phyloP scores from a whole-genome alignment of 2,888 invertebrate genomes.

The Aphodius granarius region DNA sequence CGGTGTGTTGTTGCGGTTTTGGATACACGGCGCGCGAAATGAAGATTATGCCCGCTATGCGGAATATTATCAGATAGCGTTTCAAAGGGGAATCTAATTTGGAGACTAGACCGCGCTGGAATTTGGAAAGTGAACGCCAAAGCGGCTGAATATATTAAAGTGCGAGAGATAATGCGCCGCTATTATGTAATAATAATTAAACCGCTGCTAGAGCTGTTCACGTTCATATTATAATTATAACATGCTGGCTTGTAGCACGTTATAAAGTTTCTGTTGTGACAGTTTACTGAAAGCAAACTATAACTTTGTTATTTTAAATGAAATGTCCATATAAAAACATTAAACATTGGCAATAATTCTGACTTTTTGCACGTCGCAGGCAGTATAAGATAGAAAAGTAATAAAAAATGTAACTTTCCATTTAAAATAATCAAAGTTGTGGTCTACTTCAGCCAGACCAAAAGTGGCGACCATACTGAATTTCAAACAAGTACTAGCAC shows the following conservation, averaged over 20 bases:
- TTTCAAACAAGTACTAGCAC: too few relatives aligned
- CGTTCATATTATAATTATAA: not conserved
- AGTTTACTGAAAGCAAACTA: too few relatives aligned
- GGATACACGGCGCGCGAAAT: not conserved
- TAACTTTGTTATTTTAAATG: too few relatives aligned
- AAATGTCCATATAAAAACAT: too few relatives aligned
- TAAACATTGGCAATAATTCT: too few relatives aligned
- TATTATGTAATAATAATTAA: not conserved
- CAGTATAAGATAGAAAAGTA: too few relatives aligned
- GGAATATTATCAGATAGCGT: not conserved
- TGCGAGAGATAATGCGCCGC: not conserved
- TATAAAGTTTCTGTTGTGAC: not conserved
- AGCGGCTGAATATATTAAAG: not conserved
- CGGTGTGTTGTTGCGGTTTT: not conserved
- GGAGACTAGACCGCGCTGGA: not conserved
- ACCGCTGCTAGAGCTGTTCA: not conserved
- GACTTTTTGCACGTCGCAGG: too few relatives aligned
- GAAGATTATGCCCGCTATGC: not conserved
- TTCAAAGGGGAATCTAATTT: not conserved
- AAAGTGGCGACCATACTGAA: too few relatives aligned
- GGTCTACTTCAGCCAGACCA: too few relatives aligned
- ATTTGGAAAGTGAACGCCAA: not conserved
- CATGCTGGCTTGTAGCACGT: not conserved
- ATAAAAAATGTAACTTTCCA: too few relatives aligned
- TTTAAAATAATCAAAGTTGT: too few relatives aligned